A percentile compares a stretch with the other conserved stretches of the same genome.
Evolutionary conservation across 2,888 invertebrate genomes (phyloP).

Genomic region (Leptopterna dolabrata): DNA sequence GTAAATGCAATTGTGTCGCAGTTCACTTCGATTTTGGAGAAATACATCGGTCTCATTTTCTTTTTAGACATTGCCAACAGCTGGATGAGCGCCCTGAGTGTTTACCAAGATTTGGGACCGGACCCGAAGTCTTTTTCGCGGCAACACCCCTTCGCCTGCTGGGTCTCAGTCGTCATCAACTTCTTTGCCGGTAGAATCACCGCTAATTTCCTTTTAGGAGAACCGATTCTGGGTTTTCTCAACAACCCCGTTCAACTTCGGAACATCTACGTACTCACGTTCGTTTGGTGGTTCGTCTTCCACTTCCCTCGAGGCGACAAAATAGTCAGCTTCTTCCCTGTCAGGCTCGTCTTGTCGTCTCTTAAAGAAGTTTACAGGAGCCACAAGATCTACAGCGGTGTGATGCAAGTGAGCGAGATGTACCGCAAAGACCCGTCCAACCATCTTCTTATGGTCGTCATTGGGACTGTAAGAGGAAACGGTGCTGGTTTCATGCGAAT

Average conservation of each 20-base stretch:
- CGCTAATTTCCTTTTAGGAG: not conserved
- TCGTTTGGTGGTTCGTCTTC: not conserved
- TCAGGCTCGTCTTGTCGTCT: not conserved
- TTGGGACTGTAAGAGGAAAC: not conserved
- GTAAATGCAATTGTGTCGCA: not conserved
- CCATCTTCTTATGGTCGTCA: not conserved
- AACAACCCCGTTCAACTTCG: not conserved
- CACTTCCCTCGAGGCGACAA: not conserved
- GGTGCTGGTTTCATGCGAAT: not conserved
- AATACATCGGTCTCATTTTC: not conserved
- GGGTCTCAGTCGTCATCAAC: not conserved
- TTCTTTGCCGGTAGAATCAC: not conserved
- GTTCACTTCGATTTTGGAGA: not conserved
- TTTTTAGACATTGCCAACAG: not conserved
- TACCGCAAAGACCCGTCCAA: not conserved
- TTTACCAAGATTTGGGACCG: not conserved
- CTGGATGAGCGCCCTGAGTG: not conserved
- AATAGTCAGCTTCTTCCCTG: not conserved
- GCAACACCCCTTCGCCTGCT: not conserved
- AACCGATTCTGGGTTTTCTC: not conserved
- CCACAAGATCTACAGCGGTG: not conserved
- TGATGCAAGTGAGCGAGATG: not conserved
- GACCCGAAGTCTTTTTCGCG: not conserved
- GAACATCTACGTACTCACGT: not conserved
- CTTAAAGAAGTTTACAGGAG: not conserved